Evolutionary conservation across 2,797 vertebrate species (phyloP).

Genomic region (Urophycis tenuis): DNA sequence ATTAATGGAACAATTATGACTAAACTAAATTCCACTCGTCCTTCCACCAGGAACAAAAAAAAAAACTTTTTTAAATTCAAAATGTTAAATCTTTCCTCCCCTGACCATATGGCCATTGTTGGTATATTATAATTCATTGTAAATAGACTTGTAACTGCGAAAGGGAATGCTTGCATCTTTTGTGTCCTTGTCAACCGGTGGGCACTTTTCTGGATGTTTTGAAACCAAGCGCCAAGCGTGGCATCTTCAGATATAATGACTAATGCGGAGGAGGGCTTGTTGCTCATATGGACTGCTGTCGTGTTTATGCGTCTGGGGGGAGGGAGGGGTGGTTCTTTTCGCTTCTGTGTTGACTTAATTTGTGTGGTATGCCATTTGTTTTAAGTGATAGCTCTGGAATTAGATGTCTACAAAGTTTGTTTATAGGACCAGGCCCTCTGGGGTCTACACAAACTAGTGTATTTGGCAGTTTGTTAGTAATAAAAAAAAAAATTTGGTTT

Average conservation of each 20-base stretch:
- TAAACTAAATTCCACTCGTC: neutral
- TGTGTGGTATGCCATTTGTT: constrained; percentile 46
- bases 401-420: constrained; percentile 48
- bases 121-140: neutral
- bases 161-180: constrained; percentile 14
- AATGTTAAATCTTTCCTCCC: neutral
- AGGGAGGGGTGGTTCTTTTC: constrained; percentile 18
- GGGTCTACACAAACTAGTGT: constrained; percentile 55
- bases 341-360: constrained; percentile 43
- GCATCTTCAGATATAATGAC: neutral
- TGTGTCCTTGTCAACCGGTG: constrained; percentile 20
- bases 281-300: constrained; percentile 18
- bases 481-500: constrained; percentile 62
- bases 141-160: constrained; percentile 3
- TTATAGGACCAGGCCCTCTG: constrained; percentile 38
- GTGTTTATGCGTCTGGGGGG: constrained; percentile 19
- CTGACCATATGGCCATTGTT: neutral
- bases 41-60: neutral
- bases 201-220: constrained; percentile 4
- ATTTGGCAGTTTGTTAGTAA: constrained; percentile 64
- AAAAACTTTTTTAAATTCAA: neutral
- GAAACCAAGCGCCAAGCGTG: constrained; percentile 15
- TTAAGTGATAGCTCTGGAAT: constrained; percentile 30
- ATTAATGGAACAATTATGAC: neutral
- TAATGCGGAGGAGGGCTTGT: neutral